phyloP scores from a whole-genome alignment of 2,113 vertebrate genomes.

The Felis catus region F.catus_Fca126_mat1.0 CM031419.1:196157001-196157500 shows the following conservation, averaged over 20 bases:
- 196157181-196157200: not conserved
- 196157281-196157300: not conserved
- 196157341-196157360: too few relatives aligned
- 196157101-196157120: not conserved
- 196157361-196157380: too few relatives aligned
- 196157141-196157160: not conserved
- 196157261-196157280: constrained; percentile 28
- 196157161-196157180: not conserved
- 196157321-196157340: too few relatives aligned
- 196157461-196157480: too few relatives aligned
- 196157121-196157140: not conserved
- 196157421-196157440: too few relatives aligned
- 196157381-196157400: too few relatives aligned
- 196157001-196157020: not conserved
- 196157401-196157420: too few relatives aligned
- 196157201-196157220: constrained; percentile 28
- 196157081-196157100: not conserved
- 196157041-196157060: not conserved
- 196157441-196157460: too few relatives aligned
- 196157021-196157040: not conserved
- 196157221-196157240: not conserved
- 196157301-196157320: not conserved
- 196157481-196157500: too few relatives aligned
- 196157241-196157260: not conserved
- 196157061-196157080: not conserved